A percentile compares a stretch with the other conserved stretches of the same genome.
These are phyloP conservation scores for Diaphora mendica DNA, from an alignment of 2,888 invertebrate genomes.

Conservation along the genomic window DNA sequence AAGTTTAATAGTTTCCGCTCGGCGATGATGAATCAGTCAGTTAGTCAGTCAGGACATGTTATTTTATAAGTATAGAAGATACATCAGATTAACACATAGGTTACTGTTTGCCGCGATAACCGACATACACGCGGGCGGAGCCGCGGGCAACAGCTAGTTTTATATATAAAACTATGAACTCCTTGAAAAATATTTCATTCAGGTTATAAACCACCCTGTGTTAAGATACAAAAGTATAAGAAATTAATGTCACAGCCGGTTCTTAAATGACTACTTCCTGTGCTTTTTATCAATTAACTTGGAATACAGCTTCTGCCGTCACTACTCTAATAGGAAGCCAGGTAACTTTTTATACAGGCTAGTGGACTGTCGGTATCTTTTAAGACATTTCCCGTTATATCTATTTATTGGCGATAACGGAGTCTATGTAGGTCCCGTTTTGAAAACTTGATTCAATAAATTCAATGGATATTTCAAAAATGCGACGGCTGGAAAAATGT, in stretches of 20 bases:
- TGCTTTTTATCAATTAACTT: constrained; percentile 51
- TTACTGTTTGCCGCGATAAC: no score
- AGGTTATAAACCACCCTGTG: neutral
- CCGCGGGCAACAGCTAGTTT: no score
- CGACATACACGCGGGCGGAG: no score
- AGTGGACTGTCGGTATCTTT: constrained; percentile 25
- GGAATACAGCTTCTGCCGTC: constrained; percentile 43
- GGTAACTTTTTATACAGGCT: constrained; percentile 24
- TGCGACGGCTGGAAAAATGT: no score
- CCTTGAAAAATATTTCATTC: neutral
- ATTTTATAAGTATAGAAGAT: no score
- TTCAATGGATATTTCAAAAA: neutral
- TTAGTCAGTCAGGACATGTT: no score
- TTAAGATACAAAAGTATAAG: constrained; percentile 21
- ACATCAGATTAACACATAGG: no score
- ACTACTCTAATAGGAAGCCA: constrained; percentile 29
- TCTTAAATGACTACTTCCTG: constrained; percentile 51
- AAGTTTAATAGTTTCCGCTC: no score
- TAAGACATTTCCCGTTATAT: constrained; percentile 20
- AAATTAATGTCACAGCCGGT: constrained; percentile 40
- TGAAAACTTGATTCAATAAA: neutral
- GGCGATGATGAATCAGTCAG: no score
- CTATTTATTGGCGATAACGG: constrained; percentile 1
- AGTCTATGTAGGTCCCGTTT: neutral
- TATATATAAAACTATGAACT: no score